Evolutionary conservation across 2,888 invertebrate genomes (phyloP).

Genomic region (Philaethria dido): DNA sequence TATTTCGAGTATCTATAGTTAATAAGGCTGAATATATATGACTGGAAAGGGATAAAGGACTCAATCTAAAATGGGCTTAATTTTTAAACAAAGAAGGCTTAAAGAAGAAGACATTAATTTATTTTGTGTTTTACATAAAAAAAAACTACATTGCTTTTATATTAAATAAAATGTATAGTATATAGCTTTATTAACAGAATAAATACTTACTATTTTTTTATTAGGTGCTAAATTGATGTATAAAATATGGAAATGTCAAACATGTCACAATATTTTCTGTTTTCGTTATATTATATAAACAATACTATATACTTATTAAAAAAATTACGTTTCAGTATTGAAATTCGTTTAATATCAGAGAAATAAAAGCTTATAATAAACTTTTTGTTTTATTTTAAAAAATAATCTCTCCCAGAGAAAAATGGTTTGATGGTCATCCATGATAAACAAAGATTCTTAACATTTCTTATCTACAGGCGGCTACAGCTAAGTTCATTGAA

Average conservation of each 20-base stretch:
- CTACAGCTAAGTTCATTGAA: no score
- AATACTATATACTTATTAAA: no score
- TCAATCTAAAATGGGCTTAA: neutral
- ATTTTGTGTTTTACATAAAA: neutral
- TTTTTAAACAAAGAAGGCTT: no score
- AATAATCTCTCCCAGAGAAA: neutral
- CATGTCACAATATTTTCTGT: neutral
- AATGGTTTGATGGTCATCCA: no score
- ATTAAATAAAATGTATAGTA: neutral
- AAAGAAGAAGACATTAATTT: no score
- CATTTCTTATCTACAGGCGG: no score
- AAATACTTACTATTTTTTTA: neutral
- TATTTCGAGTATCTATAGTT: neutral
- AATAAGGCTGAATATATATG: neutral
- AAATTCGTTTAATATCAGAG: conserved; percentile 1
- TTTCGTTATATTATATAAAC: neutral
- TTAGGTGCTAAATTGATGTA: neutral
- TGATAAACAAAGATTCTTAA: no score
- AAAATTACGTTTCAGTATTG: conserved; percentile 18
- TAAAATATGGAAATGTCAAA: neutral
- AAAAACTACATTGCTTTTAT: conserved; percentile 9
- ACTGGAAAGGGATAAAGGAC: neutral
- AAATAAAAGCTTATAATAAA: conserved; percentile 7
- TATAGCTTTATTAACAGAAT: neutral
- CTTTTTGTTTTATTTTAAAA: conserved; percentile 3